phyloP scores from a whole-genome alignment of 1,140 invertebrate genomes.

The Drosophila bocki region DNA sequence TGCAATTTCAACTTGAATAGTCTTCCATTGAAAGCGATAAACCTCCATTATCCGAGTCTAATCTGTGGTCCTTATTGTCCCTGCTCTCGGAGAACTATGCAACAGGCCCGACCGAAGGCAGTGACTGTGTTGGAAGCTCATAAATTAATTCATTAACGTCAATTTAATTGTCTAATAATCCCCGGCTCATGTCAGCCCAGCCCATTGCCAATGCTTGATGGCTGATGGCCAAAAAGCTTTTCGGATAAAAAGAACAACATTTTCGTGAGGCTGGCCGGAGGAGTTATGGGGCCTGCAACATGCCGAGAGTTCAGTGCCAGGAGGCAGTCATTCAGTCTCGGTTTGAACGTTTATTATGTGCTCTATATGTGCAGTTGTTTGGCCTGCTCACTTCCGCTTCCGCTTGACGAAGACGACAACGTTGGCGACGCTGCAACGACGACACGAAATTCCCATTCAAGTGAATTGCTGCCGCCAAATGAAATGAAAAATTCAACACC shows the following conservation, averaged over 20 bases:
- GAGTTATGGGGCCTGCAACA: slow-evolving; percentile 23
- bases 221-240: slow-evolving; percentile 40
- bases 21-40: slow-evolving; percentile 26
- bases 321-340: slow-evolving; percentile 49
- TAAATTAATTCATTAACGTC: slow-evolving; percentile 82
- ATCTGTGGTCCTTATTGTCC: slow-evolving; percentile 55
- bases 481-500: slow-evolving; percentile 84
- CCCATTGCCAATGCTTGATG: slow-evolving; percentile 17
- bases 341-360: slow-evolving; percentile 78
- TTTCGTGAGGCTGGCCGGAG: slow-evolving; percentile 12
- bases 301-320: slow-evolving; percentile 15
- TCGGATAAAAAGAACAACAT: slow-evolving; percentile 33
- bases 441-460: slow-evolving; percentile 84
- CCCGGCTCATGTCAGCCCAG: slow-evolving; percentile 37
- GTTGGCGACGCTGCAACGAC: slow-evolving; percentile 41
- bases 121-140: slow-evolving; percentile 60
- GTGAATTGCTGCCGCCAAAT: slow-evolving; percentile 83
- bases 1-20: slow-evolving; percentile 16
- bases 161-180: slow-evolving; percentile 78
- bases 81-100: slow-evolving; percentile 28
- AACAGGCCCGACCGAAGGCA: slow-evolving; percentile 46
- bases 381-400: slow-evolving; percentile 75
- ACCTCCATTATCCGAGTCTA: slow-evolving; percentile 34
- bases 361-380: slow-evolving; percentile 70
- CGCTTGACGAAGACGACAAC: slow-evolving; percentile 53